These are phyloP conservation scores for Coluber constrictor DNA, from an alignment of 2,797 vertebrate species.

Conservation along the genomic window DNA sequence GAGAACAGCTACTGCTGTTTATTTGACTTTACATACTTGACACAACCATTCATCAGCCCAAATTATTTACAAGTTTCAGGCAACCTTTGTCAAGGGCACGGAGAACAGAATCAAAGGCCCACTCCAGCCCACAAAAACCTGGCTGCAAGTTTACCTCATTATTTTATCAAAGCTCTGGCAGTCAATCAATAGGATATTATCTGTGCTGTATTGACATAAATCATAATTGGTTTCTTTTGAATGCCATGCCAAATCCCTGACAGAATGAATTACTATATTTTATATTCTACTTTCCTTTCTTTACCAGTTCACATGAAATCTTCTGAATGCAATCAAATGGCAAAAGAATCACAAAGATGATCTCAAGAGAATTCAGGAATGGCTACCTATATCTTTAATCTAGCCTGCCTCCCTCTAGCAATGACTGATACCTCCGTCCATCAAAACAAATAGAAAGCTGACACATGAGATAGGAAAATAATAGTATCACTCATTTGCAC, in stretches of 20 bases:
- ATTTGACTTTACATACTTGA: constrained; percentile 46
- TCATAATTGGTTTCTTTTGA: constrained; percentile 76
- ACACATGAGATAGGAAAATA: constrained; percentile 17
- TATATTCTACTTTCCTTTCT: constrained; percentile 60
- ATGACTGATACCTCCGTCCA: constrained; percentile 8
- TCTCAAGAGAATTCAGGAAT: constrained; percentile 8
- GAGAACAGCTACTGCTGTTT: constrained; percentile 38
- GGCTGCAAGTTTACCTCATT: constrained; percentile 70
- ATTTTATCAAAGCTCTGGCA: constrained; percentile 75
- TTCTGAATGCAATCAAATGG: constrained; percentile 61
- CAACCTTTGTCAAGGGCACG: constrained; percentile 54
- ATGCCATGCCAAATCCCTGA: constrained; percentile 65
- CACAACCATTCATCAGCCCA: constrained; percentile 52
- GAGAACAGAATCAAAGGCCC: constrained; percentile 57
- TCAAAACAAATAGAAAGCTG: background rate
- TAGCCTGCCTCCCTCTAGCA: constrained; percentile 35
- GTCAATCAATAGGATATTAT: constrained; percentile 75
- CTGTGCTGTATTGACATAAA: constrained; percentile 75
- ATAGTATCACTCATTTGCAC: background rate
- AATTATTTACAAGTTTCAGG: constrained; percentile 57
- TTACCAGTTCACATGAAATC: constrained; percentile 67
- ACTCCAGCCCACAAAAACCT: constrained; percentile 52
- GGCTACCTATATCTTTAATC: constrained; percentile 29
- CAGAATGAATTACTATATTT: constrained; percentile 62
- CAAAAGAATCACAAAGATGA: constrained; percentile 35